A percentile compares a stretch with the other conserved stretches of the same genome.
Evolutionary conservation across 2,888 invertebrate species (phyloP).

Genomic region (Carpatolechia fugitivella): DNA sequence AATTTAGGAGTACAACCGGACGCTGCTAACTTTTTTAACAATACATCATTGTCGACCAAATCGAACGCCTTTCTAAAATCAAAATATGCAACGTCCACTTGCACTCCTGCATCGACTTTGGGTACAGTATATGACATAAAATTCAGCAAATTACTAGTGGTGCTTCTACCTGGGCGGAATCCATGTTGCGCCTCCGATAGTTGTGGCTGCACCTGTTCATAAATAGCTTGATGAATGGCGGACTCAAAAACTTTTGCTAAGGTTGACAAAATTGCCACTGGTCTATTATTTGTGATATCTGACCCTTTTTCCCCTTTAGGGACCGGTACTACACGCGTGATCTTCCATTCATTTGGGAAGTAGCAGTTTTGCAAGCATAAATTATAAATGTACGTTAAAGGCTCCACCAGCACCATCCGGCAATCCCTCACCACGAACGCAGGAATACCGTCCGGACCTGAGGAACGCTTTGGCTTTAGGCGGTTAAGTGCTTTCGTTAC

Average conservation of each 20-base stretch:
- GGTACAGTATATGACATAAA: slow-evolving; percentile 1
- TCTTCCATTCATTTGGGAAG: slow-evolving; percentile 14
- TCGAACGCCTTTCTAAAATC: slow-evolving; percentile 23
- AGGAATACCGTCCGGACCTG: slow-evolving; percentile 17
- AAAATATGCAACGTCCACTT: slow-evolving; percentile 17
- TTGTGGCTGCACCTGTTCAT: neutral
- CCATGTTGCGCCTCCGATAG: slow-evolving; percentile 16
- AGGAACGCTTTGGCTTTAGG: slow-evolving; percentile 15
- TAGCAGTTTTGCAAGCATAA: neutral
- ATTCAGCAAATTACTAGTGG: slow-evolving; percentile 2
- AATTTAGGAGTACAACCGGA: slow-evolving; percentile 15
- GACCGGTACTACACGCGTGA: slow-evolving; percentile 16
- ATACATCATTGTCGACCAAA: slow-evolving; percentile 16
- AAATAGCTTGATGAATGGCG: neutral
- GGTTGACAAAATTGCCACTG: slow-evolving; percentile 15
- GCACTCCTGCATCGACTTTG: slow-evolving; percentile 14
- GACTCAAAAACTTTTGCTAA: slow-evolving; percentile 16
- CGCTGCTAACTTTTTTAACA: slow-evolving; percentile 15
- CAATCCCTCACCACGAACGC: slow-evolving; percentile 13
- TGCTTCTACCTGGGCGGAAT: slow-evolving; percentile 12
- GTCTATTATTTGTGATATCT: slow-evolving; percentile 11
- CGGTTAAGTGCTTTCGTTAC: neutral
- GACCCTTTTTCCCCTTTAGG: slow-evolving; percentile 13
- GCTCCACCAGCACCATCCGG: slow-evolving; percentile 4
- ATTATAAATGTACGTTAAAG: slow-evolving; percentile 14